Conservation (phyloP, 2,888 invertebrate species). For the Hermodice carunculata region DNA sequence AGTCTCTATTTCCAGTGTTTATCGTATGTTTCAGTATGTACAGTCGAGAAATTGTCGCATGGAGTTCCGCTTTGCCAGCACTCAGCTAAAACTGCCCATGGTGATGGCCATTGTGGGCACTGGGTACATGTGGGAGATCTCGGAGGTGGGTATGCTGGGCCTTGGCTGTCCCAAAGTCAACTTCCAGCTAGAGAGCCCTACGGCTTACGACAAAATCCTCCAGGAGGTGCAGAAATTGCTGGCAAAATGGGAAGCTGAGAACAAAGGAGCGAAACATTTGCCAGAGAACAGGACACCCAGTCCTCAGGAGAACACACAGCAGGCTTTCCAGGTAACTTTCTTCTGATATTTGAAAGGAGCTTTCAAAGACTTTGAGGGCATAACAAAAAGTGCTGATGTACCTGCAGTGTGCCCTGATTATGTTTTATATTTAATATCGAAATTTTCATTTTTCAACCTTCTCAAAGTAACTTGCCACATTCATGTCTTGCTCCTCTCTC, state of each 20-base stretch:
- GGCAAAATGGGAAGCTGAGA: slow-evolving; percentile 15
- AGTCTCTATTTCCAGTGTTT: too few relatives aligned
- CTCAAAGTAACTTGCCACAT: too few relatives aligned
- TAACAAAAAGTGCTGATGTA: too few relatives aligned
- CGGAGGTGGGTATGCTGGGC: slow-evolving; percentile 56
- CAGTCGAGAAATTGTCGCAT: slow-evolving; percentile 63
- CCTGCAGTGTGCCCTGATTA: too few relatives aligned
- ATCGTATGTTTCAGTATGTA: slow-evolving; percentile 63
- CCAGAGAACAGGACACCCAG: slow-evolving; percentile 14
- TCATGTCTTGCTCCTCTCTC: too few relatives aligned
- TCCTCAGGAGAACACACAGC: slow-evolving; percentile 20
- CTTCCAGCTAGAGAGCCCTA: slow-evolving; percentile 52
- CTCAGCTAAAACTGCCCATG: slow-evolving; percentile 60
- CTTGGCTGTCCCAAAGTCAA: slow-evolving; percentile 39
- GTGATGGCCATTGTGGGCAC: slow-evolving; percentile 65
- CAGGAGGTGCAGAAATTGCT: slow-evolving; percentile 45
- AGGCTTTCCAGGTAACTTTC: slow-evolving; percentile 29
- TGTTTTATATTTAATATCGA: too few relatives aligned
- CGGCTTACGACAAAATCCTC: slow-evolving; percentile 48
- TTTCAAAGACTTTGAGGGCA: too few relatives aligned
- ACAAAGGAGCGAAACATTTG: not conserved
- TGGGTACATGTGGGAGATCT: slow-evolving; percentile 62
- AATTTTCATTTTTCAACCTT: too few relatives aligned
- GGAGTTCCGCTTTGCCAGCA: slow-evolving; percentile 66
- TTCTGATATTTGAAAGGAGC: too few relatives aligned